Base-by-base conservation (phyloP, 2,797 vertebrate genomes). In the Pangasius djambal region DNA sequence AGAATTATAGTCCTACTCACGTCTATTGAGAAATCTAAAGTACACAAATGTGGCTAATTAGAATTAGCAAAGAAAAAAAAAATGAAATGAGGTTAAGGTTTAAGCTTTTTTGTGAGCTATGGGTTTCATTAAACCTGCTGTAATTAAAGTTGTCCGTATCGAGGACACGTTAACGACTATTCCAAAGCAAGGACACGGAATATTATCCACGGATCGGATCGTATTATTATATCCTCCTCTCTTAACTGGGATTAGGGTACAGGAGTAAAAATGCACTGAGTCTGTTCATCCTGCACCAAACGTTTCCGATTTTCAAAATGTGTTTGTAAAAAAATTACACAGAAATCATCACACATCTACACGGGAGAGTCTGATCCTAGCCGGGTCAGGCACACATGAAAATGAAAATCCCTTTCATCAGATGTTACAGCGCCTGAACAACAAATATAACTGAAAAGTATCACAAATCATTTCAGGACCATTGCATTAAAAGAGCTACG, bases 371-470 rank as follows among this genome's bases (percentile, higher is more conserved):
- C 40, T 55, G 37, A 61, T 44, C n/a, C 57, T 57, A 87, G 75
- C 22, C 70, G 3, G 20, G 34, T 40, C 69, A 87, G 88, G 89
- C 65, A 75, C 55, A 83, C 63, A n/a, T n/a, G n/a, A n/a, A n/a
- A n/a, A 63, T 79, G 69, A 86, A 78, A 67, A 91, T 91, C 88
- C 91, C 89, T 91, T 93, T 92, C 44, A 88, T 88, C 63, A 89
- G 87, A 89, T 89, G 59, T 70, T 81, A 81, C 44, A 50, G 69
- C 67, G 81, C 87, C 77, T 87, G 85, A 48, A 84, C 22, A 1
- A 59, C 50, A 31, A 12, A n/a, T 6, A 59, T 6, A 16, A 63
- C 25, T 44, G 12, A 65, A 28, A n/a, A 3, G 1, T n/a, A 44
- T 16, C 18, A 44, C 48, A 90, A 75, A 87, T n/a, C 31, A n/a